Base-by-base conservation (phyloP, 2,113 vertebrate genomes). In the Strix uralensis region DNA sequence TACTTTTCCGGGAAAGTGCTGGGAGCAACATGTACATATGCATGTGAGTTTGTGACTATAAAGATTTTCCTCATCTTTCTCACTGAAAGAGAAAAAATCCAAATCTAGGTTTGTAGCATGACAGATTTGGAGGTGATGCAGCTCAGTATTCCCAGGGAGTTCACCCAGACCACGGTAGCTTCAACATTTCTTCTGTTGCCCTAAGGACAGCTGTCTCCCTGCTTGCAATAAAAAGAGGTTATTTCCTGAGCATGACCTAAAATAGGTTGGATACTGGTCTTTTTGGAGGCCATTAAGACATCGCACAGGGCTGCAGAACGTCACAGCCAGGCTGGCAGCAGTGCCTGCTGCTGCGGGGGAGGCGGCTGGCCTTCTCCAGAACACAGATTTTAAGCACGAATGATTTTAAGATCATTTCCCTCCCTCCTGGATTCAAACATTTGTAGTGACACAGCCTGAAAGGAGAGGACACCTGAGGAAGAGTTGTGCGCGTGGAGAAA, bases 401-500 rank as follows among this genome's bases (percentile, higher is more conserved):
- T 46, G 46, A 8, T 58, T 77, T 81, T 47, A 47, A n/a, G 29
- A 49, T 15, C 9, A 27, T 58, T 86, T 73, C 46, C 26, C 30
- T 70, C 40, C 15, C 51, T 91, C 46, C 32, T 32, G 59, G 32
- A 65, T 21, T 69, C 58, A 91, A 75, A 38, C 3, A 4, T n/a
- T 69, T 42, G 59, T 34, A 66, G 44, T 36, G 72, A 71, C 14
- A 42, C 15, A 82, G 36, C n/a, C 58, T 20, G 10, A 58, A 88
- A 66, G 23, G 27, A 58, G 58, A 55, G 34, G 73, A 88, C 55
- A 70, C 44, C 15, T n/a, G 51, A 77, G 55, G 42, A 65, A 65
- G 30, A 70, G 63, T 13, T 38, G 40, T 51, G 57, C 0, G 0
- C 1, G 1, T 1, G 7, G 42, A 66, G n/a, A 38, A 87, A 71